Evolutionary conservation across 2,797 vertebrate species (phyloP).

Genomic region (Lagodon rhomboides): DNA sequence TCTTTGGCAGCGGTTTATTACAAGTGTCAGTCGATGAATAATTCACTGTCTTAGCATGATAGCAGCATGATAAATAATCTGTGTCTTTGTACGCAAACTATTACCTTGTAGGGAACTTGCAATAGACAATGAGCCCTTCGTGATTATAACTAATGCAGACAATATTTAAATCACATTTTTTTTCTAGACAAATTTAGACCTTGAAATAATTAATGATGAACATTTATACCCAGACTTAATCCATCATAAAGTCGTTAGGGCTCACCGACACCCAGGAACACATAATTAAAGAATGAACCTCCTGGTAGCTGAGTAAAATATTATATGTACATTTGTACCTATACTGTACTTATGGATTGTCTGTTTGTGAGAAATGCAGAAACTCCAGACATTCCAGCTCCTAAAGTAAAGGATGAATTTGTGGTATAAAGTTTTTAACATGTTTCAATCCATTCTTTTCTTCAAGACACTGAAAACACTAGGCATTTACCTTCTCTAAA

Average conservation of each 20-base stretch:
- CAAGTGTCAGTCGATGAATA: background rate
- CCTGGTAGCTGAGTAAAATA: background rate
- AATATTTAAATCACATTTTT: background rate
- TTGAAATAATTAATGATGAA: background rate
- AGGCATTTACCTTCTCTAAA: background rate
- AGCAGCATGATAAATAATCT: background rate
- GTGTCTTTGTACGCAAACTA: background rate
- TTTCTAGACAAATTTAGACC: background rate
- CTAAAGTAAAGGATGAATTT: too few relatives aligned
- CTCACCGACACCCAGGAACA: too few relatives aligned
- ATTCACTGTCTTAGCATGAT: background rate
- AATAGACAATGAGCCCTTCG: background rate
- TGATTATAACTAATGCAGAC: background rate
- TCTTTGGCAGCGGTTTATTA: slow-evolving; percentile 4
- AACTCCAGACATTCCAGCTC: background rate
- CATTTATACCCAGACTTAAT: background rate
- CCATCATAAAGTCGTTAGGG: background rate
- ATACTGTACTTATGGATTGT: background rate
- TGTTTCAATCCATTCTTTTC: background rate
- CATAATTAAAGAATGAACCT: background rate
- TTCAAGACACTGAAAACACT: background rate
- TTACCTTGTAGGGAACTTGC: background rate
- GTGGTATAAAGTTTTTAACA: background rate
- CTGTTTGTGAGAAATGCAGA: background rate
- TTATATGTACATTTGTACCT: background rate